Evolutionary conservation across 2,888 invertebrate genomes (phyloP), one percentile per base, ranked within the genome.

Genomic region (Drosophila mimica): DNA sequence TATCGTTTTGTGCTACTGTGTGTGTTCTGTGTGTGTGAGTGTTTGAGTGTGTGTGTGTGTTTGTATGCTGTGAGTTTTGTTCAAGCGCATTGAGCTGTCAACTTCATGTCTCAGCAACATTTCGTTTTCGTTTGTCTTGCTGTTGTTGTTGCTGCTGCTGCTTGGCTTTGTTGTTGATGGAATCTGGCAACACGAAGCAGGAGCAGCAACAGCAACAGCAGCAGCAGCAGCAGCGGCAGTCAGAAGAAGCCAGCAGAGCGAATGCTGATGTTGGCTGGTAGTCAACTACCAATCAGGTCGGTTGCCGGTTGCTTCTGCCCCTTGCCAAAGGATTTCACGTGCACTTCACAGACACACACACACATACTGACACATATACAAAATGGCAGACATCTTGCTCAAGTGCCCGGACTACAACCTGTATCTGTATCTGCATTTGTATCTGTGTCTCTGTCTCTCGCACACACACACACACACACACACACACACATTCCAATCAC

Each of bases 61-160:
- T 15, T 43, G 52, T 49, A 72, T 51, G 60, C 60, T 66, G 72
- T 73, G 88, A 79, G 89, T 90, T 90, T 88, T 90, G 89, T 90
- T 91, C 87, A 81, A 87, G 91, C 83, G 91, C 92, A 91, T 91
- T 92, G 92, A 91, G 91, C 91, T 91, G 91, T 88, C 91, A 91
- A 88, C 88, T 91, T 90, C 90, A 91, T 91, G 88, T 91, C 91
- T 91, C 89, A 83, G 89, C 90, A 86, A 77, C 90, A 83, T 88
- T 88, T 91, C 89, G 90, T 91, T 88, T 85, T 89, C 90, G 88
- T 85, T 90, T 78, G 78, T 74, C 70, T 75, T 75, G 66, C 69
- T 69, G 69, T 67, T 83, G 72, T 43, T 86, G 74, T 31, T 74
- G 70, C 48, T 81, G 70, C 38, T 78, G 70, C 25, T 66, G 68